Evolutionary conservation across 2,888 invertebrate genomes (phyloP).

Genomic region (Tenthredo mesomela): DNA sequence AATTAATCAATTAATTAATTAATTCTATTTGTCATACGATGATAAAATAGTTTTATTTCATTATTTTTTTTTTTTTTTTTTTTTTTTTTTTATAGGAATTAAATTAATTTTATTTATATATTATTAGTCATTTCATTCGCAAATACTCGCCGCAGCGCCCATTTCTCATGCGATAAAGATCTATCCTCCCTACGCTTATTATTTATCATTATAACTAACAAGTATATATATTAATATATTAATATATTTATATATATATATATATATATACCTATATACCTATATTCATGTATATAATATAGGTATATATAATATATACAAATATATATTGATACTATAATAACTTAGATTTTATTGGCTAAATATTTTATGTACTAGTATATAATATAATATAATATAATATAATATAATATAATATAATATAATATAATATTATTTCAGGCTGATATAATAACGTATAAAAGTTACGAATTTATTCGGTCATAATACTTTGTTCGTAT

Average conservation of each 20-base stretch:
- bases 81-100: background rate
- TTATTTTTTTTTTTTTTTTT: too few species aligned
- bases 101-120: constrained; percentile 14
- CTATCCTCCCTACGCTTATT: constrained; percentile 60
- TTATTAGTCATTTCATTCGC: constrained; percentile 56
- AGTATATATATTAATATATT: background rate
- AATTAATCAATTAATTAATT: background rate
- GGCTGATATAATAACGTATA: background rate
- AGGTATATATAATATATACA: constrained; percentile 2
- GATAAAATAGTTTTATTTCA: constrained; percentile 12
- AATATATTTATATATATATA: background rate
- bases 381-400: background rate
- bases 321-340: background rate
- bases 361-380: background rate
- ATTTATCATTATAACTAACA: constrained; percentile 25
- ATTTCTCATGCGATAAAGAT: constrained; percentile 75
- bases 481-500: too few species aligned
- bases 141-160: constrained; percentile 74
- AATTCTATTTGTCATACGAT: background rate
- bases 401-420: background rate
- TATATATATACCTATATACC: too few species aligned
- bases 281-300: too few species aligned
- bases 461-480: background rate
- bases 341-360: background rate
- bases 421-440: background rate